Evolutionary conservation across 2,797 vertebrate species (phyloP).

Genomic region (Tinamus major): DNA sequence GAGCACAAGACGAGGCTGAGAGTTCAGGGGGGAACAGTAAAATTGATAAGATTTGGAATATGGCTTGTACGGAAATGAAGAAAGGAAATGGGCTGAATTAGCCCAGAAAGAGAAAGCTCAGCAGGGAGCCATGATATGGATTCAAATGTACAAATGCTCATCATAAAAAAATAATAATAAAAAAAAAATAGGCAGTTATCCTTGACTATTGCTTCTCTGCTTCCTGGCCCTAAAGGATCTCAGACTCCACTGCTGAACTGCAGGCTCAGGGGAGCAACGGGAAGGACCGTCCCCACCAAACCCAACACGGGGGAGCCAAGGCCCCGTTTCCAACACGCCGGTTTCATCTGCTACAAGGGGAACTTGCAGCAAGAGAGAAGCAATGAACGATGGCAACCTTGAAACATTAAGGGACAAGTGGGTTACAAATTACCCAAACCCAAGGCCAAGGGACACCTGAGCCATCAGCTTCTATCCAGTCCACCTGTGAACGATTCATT

Average conservation of each 20-base stretch:
- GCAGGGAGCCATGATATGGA: constrained; percentile 11
- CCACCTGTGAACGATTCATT: not conserved
- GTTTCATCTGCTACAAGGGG: not conserved
- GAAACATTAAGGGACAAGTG: not conserved
- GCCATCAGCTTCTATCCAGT: not conserved
- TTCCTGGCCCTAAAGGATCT: not conserved
- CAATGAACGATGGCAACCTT: not conserved
- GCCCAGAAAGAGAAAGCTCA: not conserved
- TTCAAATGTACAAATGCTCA: constrained; percentile 27
- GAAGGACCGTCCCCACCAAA: not conserved
- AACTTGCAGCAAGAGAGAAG: not conserved
- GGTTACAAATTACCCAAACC: not conserved
- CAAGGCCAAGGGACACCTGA: not conserved
- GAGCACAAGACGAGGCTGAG: not conserved
- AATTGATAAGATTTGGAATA: constrained; percentile 18
- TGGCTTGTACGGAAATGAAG: constrained; percentile 4
- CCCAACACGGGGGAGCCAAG: not conserved
- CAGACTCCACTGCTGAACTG: not conserved
- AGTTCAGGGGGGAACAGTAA: constrained; percentile 16
- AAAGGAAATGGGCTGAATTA: not conserved
- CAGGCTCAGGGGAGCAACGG: not conserved
- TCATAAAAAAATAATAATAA: not conserved
- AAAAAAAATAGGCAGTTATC: not conserved
- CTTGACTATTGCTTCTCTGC: not conserved
- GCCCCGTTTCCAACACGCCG: not conserved